phyloP scores from a whole-genome alignment of 1,140 invertebrate genomes.

The Thrips palmi region DNA sequence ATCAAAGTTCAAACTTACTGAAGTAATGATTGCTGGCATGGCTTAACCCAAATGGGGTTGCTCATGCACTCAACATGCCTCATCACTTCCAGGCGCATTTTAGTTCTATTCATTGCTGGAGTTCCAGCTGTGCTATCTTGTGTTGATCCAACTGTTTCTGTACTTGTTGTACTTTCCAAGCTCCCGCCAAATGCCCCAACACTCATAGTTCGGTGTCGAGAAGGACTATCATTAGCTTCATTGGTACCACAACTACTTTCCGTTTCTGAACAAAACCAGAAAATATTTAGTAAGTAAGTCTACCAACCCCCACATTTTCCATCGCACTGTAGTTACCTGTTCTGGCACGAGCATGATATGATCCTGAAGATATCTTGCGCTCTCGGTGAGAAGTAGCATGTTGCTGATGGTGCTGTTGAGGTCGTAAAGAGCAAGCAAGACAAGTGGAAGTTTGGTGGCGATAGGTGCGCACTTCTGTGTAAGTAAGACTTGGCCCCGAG shows the following conservation, averaged over 20 bases:
- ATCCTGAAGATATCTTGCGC: conserved; percentile 18
- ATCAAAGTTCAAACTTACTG: conserved; percentile 20
- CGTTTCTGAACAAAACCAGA: conserved; percentile 16
- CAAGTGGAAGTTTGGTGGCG: too few relatives aligned
- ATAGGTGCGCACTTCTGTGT: too few relatives aligned
- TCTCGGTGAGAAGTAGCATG: too few relatives aligned
- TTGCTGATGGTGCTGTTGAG: too few relatives aligned
- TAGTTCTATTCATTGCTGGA: conserved; percentile 16
- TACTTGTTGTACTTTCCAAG: conserved; percentile 15
- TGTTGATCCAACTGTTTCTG: too few relatives aligned
- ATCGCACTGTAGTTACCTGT: conserved; percentile 15
- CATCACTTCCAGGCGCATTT: conserved; percentile 30
- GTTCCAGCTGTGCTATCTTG: too few relatives aligned
- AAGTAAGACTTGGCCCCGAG: too few relatives aligned
- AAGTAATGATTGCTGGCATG: conserved; percentile 43
- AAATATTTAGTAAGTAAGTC: conserved; percentile 4
- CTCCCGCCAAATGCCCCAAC: conserved; percentile 15
- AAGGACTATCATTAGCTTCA: conserved; percentile 11
- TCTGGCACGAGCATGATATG: conserved; percentile 16
- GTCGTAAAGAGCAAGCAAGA: too few relatives aligned
- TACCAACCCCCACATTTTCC: background rate
- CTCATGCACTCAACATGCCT: conserved; percentile 43
- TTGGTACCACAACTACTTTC: conserved; percentile 19
- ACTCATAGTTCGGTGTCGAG: conserved; percentile 13
- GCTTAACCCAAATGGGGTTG: conserved; percentile 46